phyloP scores from a whole-genome alignment of 2,113 vertebrate species.

The Phycodurus eques region DNA sequence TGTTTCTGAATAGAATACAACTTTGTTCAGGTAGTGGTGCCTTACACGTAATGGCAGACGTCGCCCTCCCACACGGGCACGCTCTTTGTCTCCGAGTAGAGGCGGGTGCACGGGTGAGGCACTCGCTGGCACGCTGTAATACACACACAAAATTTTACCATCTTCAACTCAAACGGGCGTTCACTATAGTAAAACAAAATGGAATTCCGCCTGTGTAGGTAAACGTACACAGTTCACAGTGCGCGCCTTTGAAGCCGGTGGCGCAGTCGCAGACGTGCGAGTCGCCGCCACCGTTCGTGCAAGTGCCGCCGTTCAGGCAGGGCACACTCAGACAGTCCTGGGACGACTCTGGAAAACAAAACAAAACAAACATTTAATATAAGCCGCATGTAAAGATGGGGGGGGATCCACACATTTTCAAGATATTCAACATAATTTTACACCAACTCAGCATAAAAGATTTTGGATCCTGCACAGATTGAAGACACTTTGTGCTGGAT shows the following conservation, averaged over 20 bases:
- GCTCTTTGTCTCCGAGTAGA: conserved; percentile 90
- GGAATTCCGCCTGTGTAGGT: not conserved
- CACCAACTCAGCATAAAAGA: too few relatives aligned
- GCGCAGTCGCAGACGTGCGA: conserved; percentile 79
- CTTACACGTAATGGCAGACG: conserved; percentile 82
- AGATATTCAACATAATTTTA: too few relatives aligned
- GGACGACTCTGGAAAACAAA: conserved; percentile 59
- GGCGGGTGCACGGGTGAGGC: conserved; percentile 84
- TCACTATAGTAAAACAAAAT: conserved; percentile 4
- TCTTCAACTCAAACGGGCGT: too few relatives aligned
- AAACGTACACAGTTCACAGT: conserved; percentile 90
- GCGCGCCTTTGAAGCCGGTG: conserved; percentile 82
- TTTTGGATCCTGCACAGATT: too few relatives aligned
- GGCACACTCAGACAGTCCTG: conserved; percentile 65
- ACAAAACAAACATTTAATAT: conserved; percentile 55
- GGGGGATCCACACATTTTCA: too few relatives aligned
- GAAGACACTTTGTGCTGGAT: too few relatives aligned
- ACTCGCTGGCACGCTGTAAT: conserved; percentile 83
- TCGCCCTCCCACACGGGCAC: conserved; percentile 89
- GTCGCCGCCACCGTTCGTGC: conserved; percentile 54
- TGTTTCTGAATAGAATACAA: too few relatives aligned
- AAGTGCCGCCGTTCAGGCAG: conserved; percentile 74
- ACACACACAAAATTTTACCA: not conserved
- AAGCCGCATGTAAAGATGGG: not conserved
- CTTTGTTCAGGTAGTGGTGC: not conserved